Evolutionary conservation across 2,113 vertebrate genomes (phyloP).

Genomic region (Oophaga pumilio): DNA sequence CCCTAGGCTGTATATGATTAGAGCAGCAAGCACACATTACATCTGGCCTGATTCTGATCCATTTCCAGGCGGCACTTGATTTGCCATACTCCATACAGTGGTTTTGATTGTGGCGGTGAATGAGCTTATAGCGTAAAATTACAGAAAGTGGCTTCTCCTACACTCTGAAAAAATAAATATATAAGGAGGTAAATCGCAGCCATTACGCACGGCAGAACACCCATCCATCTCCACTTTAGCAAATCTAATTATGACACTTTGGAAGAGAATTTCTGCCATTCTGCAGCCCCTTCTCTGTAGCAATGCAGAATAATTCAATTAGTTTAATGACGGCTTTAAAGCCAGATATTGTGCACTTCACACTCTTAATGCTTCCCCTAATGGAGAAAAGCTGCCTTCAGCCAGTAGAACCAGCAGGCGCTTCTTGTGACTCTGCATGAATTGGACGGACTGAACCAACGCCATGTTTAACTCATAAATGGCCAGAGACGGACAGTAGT

Average conservation of each 20-base stretch:
- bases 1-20: neutral
- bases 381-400: constrained; percentile 57
- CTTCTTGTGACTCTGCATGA: constrained; percentile 27
- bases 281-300: neutral
- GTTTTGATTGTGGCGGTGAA: neutral
- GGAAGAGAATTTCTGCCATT: constrained; percentile 38
- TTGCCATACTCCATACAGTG: neutral
- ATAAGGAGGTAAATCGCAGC: constrained; percentile 22
- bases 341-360: constrained; percentile 49
- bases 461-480: neutral
- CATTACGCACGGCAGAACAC: constrained; percentile 7
- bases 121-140: constrained; percentile 29
- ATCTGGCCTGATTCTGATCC: neutral
- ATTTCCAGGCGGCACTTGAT: neutral
- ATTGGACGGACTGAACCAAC: neutral
- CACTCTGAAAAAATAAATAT: constrained; percentile 5
- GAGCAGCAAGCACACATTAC: neutral
- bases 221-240: constrained; percentile 56
- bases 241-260: constrained; percentile 55
- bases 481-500: neutral
- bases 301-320: constrained; percentile 21
- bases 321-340: constrained; percentile 15
- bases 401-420: constrained; percentile 43
- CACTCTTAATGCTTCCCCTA: constrained; percentile 51
- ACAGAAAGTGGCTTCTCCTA: constrained; percentile 15